Percentiles rank a stretch among this genome's conserved stretches.
Conservation (phyloP, 2,888 invertebrate species). For the Pachymerium ferrugineum region DNA sequence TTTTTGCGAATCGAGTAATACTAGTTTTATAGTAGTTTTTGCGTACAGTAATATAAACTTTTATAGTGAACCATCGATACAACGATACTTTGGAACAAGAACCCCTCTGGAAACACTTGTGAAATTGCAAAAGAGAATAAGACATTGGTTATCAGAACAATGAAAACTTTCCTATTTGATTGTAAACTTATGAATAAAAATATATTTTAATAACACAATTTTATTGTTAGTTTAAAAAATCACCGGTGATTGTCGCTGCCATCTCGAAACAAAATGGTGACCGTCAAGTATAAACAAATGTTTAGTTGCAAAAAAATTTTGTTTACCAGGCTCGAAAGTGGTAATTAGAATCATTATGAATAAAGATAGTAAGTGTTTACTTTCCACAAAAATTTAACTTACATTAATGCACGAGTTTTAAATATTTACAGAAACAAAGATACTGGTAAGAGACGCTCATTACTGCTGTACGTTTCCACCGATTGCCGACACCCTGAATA, state of each 20-base stretch:
- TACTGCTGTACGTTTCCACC: conserved; percentile 1
- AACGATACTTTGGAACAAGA: not conserved
- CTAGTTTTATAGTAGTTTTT: no score
- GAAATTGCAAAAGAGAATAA: not conserved
- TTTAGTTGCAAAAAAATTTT: no score
- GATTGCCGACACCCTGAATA: not conserved
- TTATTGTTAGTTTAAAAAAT: not conserved
- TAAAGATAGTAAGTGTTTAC: not conserved
- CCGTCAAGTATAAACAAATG: not conserved
- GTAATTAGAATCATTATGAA: not conserved
- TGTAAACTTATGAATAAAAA: no score
- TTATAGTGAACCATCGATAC: not conserved
- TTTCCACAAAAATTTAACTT: not conserved
- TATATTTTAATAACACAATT: no score
- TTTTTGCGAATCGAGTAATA: not conserved
- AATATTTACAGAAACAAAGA: not conserved
- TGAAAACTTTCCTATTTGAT: no score
- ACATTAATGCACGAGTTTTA: no score
- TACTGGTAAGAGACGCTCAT: no score
- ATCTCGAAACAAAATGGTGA: not conserved
- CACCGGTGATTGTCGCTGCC: not conserved
- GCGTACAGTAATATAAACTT: no score
- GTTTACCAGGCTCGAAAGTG: no score
- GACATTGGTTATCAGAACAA: not conserved
- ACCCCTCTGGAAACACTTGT: not conserved